phyloP scores from a whole-genome alignment of 2,888 invertebrate genomes.

The Rhagonycha fulva region DNA sequence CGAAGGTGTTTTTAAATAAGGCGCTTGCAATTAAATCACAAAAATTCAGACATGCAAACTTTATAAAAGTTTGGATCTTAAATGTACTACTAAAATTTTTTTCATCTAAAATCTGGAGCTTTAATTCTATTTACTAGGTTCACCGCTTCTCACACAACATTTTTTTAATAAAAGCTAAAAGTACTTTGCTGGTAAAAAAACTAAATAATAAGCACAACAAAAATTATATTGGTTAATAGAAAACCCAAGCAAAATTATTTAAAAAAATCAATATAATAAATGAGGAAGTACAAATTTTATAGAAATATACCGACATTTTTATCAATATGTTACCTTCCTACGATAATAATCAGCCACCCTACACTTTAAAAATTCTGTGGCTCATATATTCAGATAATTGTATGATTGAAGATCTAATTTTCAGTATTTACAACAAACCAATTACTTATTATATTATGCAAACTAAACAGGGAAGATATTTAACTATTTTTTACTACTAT shows the following conservation, averaged over 20 bases:
- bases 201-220: background rate
- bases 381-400: background rate
- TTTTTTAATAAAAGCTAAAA: no score
- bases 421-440: background rate
- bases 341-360: background rate
- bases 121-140: no score
- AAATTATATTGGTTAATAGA: background rate
- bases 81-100: no score
- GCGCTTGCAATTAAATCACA: background rate
- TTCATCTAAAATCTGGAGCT: no score
- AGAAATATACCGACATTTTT: background rate
- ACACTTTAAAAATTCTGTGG: background rate
- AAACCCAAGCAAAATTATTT: background rate
- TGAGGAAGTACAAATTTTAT: background rate
- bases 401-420: background rate
- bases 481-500: no score
- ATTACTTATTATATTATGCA: no score
- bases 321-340: background rate
- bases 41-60: background rate
- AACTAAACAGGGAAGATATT: no score
- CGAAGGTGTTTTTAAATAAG: background rate
- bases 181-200: no score
- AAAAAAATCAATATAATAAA: background rate
- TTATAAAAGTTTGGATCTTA: no score
- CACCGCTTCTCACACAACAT: no score